A percentile compares a stretch with the other conserved stretches of the same genome.
Evolutionary conservation across 2,888 invertebrate genomes (phyloP).

Genomic region (Myathropa florea): DNA sequence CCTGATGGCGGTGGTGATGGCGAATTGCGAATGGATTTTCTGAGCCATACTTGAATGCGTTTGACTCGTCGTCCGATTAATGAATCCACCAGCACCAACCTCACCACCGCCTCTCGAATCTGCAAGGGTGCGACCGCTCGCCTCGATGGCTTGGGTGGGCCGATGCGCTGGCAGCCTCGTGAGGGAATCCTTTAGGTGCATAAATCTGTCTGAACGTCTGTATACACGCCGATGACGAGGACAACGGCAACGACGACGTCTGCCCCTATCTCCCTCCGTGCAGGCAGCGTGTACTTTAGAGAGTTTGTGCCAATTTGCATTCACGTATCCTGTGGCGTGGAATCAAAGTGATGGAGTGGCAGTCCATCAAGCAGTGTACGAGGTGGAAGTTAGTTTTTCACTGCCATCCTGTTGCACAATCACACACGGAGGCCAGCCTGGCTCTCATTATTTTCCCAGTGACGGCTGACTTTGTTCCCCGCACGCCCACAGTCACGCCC

Average conservation of each 20-base stretch:
- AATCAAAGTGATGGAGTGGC: slow-evolving; percentile 67
- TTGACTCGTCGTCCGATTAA: slow-evolving; percentile 68
- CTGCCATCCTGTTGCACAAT: slow-evolving; percentile 54
- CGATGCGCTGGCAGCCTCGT: slow-evolving; percentile 29
- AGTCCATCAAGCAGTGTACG: slow-evolving; percentile 60
- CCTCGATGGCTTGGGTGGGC: not conserved
- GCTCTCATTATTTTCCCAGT: slow-evolving; percentile 46
- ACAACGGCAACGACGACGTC: not conserved
- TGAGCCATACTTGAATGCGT: slow-evolving; percentile 58
- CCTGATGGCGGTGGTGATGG: slow-evolving; percentile 26
- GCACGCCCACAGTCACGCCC: not conserved
- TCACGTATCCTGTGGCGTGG: slow-evolving; percentile 65
- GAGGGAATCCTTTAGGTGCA: slow-evolving; percentile 51
- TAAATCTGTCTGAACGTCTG: not conserved
- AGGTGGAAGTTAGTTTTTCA: slow-evolving; percentile 59
- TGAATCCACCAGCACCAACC: slow-evolving; percentile 28
- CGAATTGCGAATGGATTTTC: slow-evolving; percentile 62
- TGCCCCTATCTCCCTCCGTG: not conserved
- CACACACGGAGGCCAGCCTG: not conserved
- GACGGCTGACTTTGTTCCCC: slow-evolving; percentile 42
- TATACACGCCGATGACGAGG: not conserved
- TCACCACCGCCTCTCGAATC: slow-evolving; percentile 1
- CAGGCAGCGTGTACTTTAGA: slow-evolving; percentile 18
- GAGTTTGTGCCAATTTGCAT: slow-evolving; percentile 68
- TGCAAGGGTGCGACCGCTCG: slow-evolving; percentile 43